Percentiles rank a stretch among this genome's conserved stretches.
Conservation (phyloP, 1,140 invertebrate genomes). For the Drosophila miranda region DNA sequence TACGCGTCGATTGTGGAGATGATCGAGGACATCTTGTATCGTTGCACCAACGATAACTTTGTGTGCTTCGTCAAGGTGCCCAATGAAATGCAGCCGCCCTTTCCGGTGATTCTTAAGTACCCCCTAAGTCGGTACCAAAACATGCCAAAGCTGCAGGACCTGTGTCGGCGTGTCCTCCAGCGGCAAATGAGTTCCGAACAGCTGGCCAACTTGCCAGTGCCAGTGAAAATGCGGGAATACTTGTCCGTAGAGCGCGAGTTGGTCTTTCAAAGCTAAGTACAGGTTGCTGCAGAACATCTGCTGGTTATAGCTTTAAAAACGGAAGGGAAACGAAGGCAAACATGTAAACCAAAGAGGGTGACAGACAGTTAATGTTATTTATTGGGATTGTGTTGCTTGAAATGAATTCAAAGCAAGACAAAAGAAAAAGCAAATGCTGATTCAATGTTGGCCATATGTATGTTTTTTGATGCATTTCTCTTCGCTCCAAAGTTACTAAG, state of each 20-base stretch:
- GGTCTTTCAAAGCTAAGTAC: slow-evolving; percentile 77
- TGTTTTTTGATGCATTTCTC: slow-evolving; percentile 53
- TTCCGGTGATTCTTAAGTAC: slow-evolving; percentile 89
- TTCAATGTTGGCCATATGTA: slow-evolving; percentile 33
- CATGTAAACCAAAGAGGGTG: slow-evolving; percentile 65
- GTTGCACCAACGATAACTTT: slow-evolving; percentile 87
- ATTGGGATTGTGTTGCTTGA: slow-evolving; percentile 20
- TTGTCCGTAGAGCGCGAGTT: slow-evolving; percentile 85
- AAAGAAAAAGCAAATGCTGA: too few relatives aligned
- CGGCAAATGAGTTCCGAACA: slow-evolving; percentile 88
- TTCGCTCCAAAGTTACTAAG: slow-evolving; percentile 45
- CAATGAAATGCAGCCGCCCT: slow-evolving; percentile 86
- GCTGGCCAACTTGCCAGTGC: slow-evolving; percentile 88
- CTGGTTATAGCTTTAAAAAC: slow-evolving; percentile 68
- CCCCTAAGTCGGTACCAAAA: slow-evolving; percentile 90
- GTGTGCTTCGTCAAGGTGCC: slow-evolving; percentile 87
- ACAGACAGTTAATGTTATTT: slow-evolving; percentile 35
- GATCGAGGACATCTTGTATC: slow-evolving; percentile 88
- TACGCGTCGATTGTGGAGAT: slow-evolving; percentile 88
- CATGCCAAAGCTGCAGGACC: slow-evolving; percentile 88
- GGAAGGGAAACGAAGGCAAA: slow-evolving; percentile 35
- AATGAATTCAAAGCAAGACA: slow-evolving; percentile 7
- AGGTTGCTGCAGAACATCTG: not conserved
- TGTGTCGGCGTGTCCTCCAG: slow-evolving; percentile 90
- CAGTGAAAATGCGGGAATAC: slow-evolving; percentile 87